phyloP scores from a whole-genome alignment of 1,140 invertebrate genomes.

The Pemphigus obesinymphae region DNA sequence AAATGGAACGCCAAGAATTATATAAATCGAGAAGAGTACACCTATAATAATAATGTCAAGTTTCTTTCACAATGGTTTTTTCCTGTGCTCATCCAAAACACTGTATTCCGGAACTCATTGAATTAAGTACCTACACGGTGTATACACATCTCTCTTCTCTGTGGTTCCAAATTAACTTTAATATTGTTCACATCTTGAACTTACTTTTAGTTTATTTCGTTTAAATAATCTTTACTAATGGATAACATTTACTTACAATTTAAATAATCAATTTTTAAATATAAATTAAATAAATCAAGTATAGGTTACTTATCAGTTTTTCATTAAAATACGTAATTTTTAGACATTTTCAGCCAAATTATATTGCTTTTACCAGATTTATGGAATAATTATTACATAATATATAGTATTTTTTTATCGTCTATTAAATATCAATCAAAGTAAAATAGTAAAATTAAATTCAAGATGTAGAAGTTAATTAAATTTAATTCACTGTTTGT shows the following conservation, averaged over 20 bases:
- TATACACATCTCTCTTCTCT: neutral
- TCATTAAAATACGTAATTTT: too few species aligned
- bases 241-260: neutral
- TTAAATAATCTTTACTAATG: neutral
- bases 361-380: too few species aligned
- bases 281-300: neutral
- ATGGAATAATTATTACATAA: too few species aligned
- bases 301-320: too few species aligned
- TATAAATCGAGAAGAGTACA: neutral
- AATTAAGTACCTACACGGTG: neutral
- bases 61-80: neutral
- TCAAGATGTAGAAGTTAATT: too few species aligned
- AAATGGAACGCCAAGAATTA: neutral
- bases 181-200: neutral
- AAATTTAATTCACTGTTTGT: too few species aligned
- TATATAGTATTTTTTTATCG: too few species aligned
- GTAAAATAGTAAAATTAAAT: too few species aligned
- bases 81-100: neutral
- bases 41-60: slow-evolving; percentile 7
- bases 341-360: too few species aligned
- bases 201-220: neutral
- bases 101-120: neutral
- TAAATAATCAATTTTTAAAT: neutral
- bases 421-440: too few species aligned
- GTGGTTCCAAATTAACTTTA: neutral